Evolutionary conservation across 2,888 invertebrate species (phyloP), one percentile per base, ranked within the genome.

Genomic region (Lasioglossum marginatum): DNA sequence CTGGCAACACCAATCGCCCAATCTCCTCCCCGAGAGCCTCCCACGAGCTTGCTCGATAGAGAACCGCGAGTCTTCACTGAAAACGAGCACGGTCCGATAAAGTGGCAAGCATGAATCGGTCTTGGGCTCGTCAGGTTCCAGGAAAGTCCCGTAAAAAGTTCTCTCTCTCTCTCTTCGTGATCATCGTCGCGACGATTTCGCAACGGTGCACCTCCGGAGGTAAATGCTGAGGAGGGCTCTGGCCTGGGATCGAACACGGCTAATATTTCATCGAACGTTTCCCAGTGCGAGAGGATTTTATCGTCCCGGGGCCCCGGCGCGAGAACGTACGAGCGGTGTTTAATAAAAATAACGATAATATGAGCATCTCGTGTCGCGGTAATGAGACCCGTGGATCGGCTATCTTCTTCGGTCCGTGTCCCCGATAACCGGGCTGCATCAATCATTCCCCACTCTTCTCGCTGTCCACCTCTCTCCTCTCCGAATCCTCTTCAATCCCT

Each of bases 281-380:
- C 73, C 80, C 76, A 5, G 45, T 8, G 52, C 23, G 70, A 23
- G 40, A 34, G 60, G 75, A 68, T 74, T 91, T 92, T 92, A 92
- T 93, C 92, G 89, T 85, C 83, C 12, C 57, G n/a, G 86, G 77
- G 85, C 79, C 84, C 87, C 87, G 73, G 43, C 27, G 72, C 80
- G 87, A 83, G 72, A 81, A 82, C 72, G 89, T 89, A 89, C 86
- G 88, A 91, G 89, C 89, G 92, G 92, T 94, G 92, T 94, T 94
- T 94, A 94, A 94, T 94, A 94, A 93, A 93, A 94, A 94, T 94
- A 92, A 93, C 93, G 94, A 94, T 94, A 94, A 94, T 94, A 94
- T 94, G 94, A 94, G 94, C 94, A 95, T 94, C 94, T 92, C 93
- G 91, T 95, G 94, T 95, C 92, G 91, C 87, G 90, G 93, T 94